Conservation (phyloP, 2,797 vertebrate species). For the Hypotaenidia philippensis region DNA sequence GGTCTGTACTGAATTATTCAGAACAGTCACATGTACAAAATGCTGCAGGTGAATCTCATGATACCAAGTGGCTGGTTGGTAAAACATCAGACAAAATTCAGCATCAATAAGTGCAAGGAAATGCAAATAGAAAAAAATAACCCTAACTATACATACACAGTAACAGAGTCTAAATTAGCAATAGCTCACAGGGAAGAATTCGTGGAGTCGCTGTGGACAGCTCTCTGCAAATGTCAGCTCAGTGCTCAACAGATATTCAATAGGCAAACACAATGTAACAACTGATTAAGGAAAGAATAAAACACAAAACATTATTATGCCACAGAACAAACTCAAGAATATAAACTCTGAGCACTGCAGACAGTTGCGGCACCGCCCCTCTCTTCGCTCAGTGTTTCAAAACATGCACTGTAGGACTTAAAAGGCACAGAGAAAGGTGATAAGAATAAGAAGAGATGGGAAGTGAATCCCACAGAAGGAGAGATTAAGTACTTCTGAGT, state of each 20-base stretch:
- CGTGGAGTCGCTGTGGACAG: not conserved
- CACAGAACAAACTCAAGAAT: not conserved
- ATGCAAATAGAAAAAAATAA: not conserved
- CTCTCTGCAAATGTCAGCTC: not conserved
- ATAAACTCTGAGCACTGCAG: not conserved
- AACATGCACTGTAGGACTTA: not conserved
- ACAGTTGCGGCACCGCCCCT: not conserved
- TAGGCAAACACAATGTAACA: not conserved
- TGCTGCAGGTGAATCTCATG: not conserved
- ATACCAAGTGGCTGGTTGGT: not conserved
- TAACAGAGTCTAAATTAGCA: not conserved
- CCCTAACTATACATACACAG: fast-evolving
- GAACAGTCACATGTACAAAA: not conserved
- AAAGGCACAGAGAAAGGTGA: not conserved
- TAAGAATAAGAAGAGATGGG: conserved; percentile 21
- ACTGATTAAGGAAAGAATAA: conserved; percentile 6
- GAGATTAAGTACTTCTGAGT: not conserved
- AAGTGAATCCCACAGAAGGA: not conserved
- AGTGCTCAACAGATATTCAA: not conserved
- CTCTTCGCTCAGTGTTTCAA: not conserved
- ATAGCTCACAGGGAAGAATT: not conserved
- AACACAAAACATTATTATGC: not conserved
- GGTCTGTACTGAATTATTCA: not conserved
- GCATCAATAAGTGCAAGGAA: not conserved
- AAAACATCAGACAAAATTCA: not conserved